Conservation (phyloP, 1,140 invertebrate genomes). For the Trissolcus basalis region DNA sequence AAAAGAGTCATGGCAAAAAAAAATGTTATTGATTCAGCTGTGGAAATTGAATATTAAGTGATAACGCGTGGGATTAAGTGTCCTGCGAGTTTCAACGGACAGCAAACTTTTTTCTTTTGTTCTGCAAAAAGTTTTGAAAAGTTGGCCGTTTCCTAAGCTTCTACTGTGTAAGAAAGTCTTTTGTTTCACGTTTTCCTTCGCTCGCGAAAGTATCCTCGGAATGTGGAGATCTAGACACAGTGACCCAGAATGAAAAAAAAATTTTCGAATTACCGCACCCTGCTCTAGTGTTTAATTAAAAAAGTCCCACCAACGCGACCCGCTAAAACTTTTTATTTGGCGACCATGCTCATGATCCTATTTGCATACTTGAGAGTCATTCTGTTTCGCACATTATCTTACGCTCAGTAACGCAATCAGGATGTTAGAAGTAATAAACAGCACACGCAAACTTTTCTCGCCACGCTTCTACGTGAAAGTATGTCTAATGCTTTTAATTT, state of each 20-base stretch:
- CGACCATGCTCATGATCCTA: constrained; percentile 44
- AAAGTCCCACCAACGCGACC: constrained; percentile 25
- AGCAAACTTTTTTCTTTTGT: constrained; percentile 36
- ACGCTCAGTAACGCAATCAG: constrained; percentile 39
- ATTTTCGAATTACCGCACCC: constrained; percentile 35
- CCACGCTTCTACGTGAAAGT: constrained; percentile 13
- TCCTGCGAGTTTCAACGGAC: constrained; percentile 17
- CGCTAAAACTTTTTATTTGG: constrained; percentile 49
- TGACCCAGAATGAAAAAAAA: constrained; percentile 50
- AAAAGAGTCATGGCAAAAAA: too few species aligned
- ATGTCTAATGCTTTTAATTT: constrained; percentile 24
- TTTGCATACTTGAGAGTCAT: constrained; percentile 49
- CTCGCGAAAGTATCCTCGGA: constrained; percentile 35
- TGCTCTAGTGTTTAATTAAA: constrained; percentile 50
- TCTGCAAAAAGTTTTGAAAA: constrained; percentile 20
- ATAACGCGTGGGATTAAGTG: constrained; percentile 24
- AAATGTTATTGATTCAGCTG: too few species aligned
- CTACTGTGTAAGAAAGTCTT: constrained; percentile 38
- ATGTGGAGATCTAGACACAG: constrained; percentile 45
- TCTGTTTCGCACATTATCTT: constrained; percentile 45
- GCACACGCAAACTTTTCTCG: constrained; percentile 30
- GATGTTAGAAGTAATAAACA: constrained; percentile 38
- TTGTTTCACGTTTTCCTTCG: constrained; percentile 26
- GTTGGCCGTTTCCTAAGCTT: constrained; percentile 32
- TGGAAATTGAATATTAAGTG: constrained; percentile 1